A percentile compares a stretch with the other conserved stretches of the same genome.
Conservation (phyloP, 2,888 invertebrate species). For the Rhorus exstirpatorius region DNA sequence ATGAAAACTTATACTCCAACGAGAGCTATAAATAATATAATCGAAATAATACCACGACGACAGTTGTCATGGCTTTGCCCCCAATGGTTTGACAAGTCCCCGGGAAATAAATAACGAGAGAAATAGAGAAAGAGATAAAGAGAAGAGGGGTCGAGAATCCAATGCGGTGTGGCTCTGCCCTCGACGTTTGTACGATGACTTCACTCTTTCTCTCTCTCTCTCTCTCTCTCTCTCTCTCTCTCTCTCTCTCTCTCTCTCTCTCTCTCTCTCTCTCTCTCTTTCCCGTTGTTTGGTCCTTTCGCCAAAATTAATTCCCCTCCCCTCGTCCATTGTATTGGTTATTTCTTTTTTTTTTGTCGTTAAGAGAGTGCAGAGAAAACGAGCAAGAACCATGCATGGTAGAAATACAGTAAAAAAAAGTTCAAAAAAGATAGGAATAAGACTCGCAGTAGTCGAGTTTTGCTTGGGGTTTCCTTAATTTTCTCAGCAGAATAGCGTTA, state of each 20-base stretch:
- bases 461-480: slow-evolving; percentile 33
- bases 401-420: background rate
- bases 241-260: background rate
- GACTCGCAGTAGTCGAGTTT: background rate
- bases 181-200: slow-evolving; percentile 40
- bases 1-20: slow-evolving; percentile 49
- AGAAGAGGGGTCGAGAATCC: slow-evolving; percentile 41
- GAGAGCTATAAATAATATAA: slow-evolving; percentile 65
- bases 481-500: slow-evolving; percentile 22
- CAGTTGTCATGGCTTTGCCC: slow-evolving; percentile 67
- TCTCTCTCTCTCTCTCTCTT: slow-evolving; percentile 23
- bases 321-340: slow-evolving; percentile 34
- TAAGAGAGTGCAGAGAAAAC: slow-evolving; percentile 36
- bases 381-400: background rate
- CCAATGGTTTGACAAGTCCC: slow-evolving; percentile 46
- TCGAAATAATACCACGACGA: slow-evolving; percentile 70
- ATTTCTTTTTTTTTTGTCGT: slow-evolving; percentile 25
- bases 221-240: slow-evolving; percentile 30
- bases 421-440: background rate
- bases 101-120: slow-evolving; percentile 65
- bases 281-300: slow-evolving; percentile 25
- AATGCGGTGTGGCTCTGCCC: slow-evolving; percentile 23
- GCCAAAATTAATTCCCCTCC: slow-evolving; percentile 25
- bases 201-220: background rate
- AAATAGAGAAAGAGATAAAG: background rate